These are phyloP conservation scores for Cyrtonyx montezumae DNA, from an alignment of 2,113 vertebrate species.

Conservation along the genomic window DNA sequence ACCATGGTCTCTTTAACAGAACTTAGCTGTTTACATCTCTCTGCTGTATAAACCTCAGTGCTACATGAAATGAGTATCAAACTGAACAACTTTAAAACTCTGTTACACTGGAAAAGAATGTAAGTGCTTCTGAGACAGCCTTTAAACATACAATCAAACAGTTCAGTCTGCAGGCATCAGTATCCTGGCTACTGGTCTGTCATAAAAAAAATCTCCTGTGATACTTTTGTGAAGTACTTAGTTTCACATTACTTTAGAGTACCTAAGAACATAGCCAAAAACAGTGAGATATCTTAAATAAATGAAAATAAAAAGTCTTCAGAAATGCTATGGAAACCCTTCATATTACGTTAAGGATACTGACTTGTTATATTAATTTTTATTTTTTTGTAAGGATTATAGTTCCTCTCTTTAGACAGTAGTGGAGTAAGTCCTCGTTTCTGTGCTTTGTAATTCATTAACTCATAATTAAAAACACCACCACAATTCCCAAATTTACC, in stretches of 20 bases:
- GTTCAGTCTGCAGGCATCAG: neutral
- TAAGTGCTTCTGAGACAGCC: neutral
- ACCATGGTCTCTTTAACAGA: constrained; percentile 28
- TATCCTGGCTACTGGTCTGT: neutral
- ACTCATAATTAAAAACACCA: neutral
- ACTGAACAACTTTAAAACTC: neutral
- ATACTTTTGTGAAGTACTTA: neutral
- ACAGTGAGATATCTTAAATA: neutral
- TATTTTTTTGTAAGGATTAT: neutral
- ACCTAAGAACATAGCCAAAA: neutral
- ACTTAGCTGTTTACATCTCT: neutral
- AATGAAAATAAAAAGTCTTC: neutral
- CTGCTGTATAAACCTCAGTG: neutral
- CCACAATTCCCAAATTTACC: neutral
- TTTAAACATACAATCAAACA: neutral
- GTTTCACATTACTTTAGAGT: neutral
- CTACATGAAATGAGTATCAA: neutral
- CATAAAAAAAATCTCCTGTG: neutral
- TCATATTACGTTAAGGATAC: neutral
- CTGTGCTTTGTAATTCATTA: neutral
- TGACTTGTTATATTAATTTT: neutral
- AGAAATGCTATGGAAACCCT: neutral
- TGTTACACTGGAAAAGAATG: neutral
- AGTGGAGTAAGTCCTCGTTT: neutral
- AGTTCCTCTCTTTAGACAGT: neutral